Evolutionary conservation across 2,113 vertebrate genomes (phyloP), one percentile per base, ranked within the genome.

Genomic region (Microtus pennsylvanicus): DNA sequence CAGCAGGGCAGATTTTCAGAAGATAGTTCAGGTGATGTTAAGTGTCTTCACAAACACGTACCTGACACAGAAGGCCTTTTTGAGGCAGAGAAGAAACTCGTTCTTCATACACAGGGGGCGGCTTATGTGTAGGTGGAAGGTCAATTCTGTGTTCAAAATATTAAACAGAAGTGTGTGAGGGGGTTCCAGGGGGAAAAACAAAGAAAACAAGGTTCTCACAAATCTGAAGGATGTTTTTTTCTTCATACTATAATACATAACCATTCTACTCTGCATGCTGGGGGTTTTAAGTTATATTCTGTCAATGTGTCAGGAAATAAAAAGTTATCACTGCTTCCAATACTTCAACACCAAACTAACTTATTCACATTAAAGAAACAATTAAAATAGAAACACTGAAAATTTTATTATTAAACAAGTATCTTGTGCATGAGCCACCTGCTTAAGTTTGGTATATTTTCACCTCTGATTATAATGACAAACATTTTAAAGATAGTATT

Each of bases 71-170:
- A 96, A 94, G 76, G 94, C 98, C 98, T 95, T 98, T 99, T 90
- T 98, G 98, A 85, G 98, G 94, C 42, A 97, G 58, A 93, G 98
- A 81, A 26, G 95, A 92, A 1, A 95, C 76, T 92, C 92, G 97
- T 90, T 98, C 98, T 87, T 98, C 98, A 95, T 97, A 98, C 1
- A 95, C 52, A 77, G 98, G 96, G 75, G 98, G 91, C 94, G 98
- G 98, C 96, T 99, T 99, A 80, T 98, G 99, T 97, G 98, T 99
- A 82, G 99, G 98, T 55, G 98, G 98, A 95, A 99, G 98, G 96
- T 99, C 98, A 90, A 99, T 99, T 96, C 98, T 99, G 94, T 33
- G 95, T 95, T 77, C 78, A 96, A 96, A 82, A 94, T 52, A 88
- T 76, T 94, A 87, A n/a, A 94, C 78, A 97, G 89, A 67, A 28